Conservation (phyloP, 35 echinoderm and acorn worm genomes). For the Amphiura filiformis region DNA sequence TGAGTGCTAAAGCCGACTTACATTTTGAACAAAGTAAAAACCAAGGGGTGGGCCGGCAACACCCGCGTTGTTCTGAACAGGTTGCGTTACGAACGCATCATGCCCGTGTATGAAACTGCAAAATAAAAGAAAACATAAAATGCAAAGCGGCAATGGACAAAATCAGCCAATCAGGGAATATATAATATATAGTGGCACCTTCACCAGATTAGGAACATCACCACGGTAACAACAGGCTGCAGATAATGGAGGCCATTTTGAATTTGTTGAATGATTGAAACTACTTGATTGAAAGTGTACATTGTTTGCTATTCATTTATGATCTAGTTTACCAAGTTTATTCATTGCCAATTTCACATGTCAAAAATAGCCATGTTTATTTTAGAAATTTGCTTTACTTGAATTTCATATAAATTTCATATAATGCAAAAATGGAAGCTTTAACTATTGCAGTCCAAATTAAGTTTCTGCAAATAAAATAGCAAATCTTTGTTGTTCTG, state of each 20-base stretch:
- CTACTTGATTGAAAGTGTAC: background rate
- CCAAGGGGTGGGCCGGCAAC: constrained; percentile 64
- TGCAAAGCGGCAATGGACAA: constrained; percentile 7
- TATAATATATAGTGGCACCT: background rate
- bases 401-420: too few relatives aligned
- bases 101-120: constrained; percentile 95
- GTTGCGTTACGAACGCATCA: constrained; percentile 95
- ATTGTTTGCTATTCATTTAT: background rate
- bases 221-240: background rate
- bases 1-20: constrained; percentile 68
- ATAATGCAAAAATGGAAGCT: too few relatives aligned
- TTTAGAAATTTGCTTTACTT: too few relatives aligned
- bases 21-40: constrained; percentile 99
- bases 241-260: background rate
- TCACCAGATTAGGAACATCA: background rate
- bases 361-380: too few relatives aligned
- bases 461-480: too few relatives aligned
- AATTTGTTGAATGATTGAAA: too few relatives aligned
- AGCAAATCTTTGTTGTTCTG: too few relatives aligned
- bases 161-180: too few relatives aligned
- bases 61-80: constrained; percentile 70
- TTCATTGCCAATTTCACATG: too few relatives aligned
- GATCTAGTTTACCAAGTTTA: too few relatives aligned
- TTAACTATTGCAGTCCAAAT: too few relatives aligned
- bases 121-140: constrained; percentile 69